Evolutionary conservation across 2,113 vertebrate species (phyloP).

Genomic region (Malurus alboscapulatus): DNA sequence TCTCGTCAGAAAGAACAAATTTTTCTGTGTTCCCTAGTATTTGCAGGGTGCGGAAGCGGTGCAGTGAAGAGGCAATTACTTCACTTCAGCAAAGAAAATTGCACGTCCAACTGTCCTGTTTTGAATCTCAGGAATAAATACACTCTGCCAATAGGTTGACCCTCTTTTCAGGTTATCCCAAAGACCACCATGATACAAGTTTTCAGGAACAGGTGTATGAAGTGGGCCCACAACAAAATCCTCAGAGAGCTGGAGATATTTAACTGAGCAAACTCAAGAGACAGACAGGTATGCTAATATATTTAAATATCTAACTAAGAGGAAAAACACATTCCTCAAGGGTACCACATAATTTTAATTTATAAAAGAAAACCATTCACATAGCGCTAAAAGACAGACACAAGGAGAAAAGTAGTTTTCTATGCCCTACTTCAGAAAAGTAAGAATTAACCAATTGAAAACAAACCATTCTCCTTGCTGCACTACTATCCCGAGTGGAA

Average conservation of each 20-base stretch:
- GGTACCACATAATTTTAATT: background rate
- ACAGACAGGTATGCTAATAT: background rate
- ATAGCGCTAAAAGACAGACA: background rate
- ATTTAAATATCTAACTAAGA: background rate
- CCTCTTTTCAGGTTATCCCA: background rate
- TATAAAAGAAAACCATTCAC: background rate
- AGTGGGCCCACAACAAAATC: background rate
- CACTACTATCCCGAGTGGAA: background rate
- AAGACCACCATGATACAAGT: background rate
- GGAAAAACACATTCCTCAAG: background rate
- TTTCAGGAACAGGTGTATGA: background rate
- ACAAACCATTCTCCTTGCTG: background rate
- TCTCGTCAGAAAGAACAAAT: rapidly evolving
- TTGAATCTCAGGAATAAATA: no score
- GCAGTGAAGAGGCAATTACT: rapidly evolving
- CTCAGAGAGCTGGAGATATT: background rate
- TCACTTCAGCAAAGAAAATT: background rate
- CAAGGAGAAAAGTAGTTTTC: background rate
- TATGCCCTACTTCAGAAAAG: rapidly evolving
- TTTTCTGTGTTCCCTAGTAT: background rate
- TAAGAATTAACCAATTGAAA: background rate
- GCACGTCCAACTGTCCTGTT: background rate
- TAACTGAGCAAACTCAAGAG: background rate
- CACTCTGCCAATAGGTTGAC: rapidly evolving
- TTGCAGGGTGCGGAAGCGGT: background rate